Conservation (phyloP, 2,113 vertebrate species). For the Campylomormyrus numenius region DNA sequence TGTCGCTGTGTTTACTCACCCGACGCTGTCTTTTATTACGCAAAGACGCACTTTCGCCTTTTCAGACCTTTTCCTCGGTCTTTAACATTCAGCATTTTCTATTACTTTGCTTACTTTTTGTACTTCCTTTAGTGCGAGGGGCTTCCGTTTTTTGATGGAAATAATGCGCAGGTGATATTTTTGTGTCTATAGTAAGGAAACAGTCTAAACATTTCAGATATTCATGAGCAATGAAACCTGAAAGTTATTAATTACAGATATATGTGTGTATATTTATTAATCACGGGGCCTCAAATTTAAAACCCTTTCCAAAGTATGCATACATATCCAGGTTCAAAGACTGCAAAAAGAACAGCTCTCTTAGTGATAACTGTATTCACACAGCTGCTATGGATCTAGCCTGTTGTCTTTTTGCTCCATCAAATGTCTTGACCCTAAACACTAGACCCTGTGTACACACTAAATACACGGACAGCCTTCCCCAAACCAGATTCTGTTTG, state of each 20-base stretch:
- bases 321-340: not conserved
- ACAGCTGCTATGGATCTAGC: not conserved
- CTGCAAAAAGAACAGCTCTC: not conserved
- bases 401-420: not conserved
- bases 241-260: not conserved
- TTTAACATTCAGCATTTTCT: not conserved
- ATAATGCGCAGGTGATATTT: not conserved
- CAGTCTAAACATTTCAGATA: not conserved
- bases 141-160: not conserved
- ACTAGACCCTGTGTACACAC: slow-evolving; percentile 4
- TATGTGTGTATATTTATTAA: not conserved
- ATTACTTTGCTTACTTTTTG: not conserved
- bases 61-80: not conserved
- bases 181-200: not conserved
- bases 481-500: not conserved
- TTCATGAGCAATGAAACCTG: not conserved
- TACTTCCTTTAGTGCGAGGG: not conserved
- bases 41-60: not conserved
- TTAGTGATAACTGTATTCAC: not conserved
- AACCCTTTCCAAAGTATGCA: not conserved
- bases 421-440: not conserved
- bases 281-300: not conserved
- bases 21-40: not conserved
- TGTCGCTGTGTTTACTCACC: not conserved
- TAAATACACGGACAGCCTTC: not conserved